Percentiles rank a stretch among this genome's conserved stretches.
Conservation (phyloP, 2,797 vertebrate species). For the Leuciscus waleckii region DNA sequence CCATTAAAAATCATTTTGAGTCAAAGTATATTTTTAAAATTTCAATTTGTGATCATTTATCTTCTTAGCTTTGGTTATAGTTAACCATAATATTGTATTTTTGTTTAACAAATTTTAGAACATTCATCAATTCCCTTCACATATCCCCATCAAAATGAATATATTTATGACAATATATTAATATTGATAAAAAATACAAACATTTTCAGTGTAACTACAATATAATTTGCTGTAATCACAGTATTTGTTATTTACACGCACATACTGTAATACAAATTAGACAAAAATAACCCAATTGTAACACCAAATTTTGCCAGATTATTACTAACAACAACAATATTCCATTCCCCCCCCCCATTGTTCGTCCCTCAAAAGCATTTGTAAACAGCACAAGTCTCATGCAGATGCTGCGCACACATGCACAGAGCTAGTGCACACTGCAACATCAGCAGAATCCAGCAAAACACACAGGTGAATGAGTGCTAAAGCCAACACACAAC, state of each 20-base stretch:
- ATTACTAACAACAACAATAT: neutral
- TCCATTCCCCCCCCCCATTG: fast-evolving
- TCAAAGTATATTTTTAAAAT: neutral
- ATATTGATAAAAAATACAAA: neutral
- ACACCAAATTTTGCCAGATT: neutral
- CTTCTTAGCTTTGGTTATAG: neutral
- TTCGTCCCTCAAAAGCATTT: neutral
- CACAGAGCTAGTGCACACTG: conserved; percentile 33
- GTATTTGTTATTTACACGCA: neutral
- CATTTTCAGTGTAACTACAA: neutral
- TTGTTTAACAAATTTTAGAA: neutral
- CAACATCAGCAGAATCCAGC: conserved; percentile 39
- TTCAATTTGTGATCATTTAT: neutral
- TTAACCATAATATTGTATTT: neutral
- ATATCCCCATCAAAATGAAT: neutral
- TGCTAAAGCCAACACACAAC: neutral
- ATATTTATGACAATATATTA: neutral
- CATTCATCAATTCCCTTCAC: neutral
- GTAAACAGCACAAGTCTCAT: conserved; percentile 15
- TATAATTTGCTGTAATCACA: neutral
- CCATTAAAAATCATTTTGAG: neutral
- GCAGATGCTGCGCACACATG: conserved; percentile 19
- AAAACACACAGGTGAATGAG: conserved; percentile 22
- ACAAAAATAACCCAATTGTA: neutral
- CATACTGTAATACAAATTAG: neutral